phyloP scores from a whole-genome alignment of 2,888 invertebrate species.

The Apantesis nais region DNA sequence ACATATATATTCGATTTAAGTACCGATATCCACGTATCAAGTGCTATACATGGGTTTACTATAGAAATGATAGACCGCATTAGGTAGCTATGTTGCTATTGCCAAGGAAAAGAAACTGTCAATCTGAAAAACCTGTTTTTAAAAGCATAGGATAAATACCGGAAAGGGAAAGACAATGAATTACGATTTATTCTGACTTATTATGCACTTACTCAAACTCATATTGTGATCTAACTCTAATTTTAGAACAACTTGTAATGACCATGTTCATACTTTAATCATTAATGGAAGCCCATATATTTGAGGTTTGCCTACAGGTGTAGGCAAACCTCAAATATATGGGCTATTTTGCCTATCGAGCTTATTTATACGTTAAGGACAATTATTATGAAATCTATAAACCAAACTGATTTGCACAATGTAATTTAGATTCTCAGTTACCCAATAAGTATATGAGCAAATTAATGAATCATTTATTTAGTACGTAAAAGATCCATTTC shows the following conservation, averaged over 20 bases:
- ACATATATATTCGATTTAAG: neutral
- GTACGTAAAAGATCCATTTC: too few relatives aligned
- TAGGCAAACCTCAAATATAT: too few relatives aligned
- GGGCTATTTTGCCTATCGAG: neutral
- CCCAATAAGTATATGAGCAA: neutral
- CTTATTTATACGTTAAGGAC: neutral
- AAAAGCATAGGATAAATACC: neutral
- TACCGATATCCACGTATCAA: neutral
- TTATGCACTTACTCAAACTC: too few relatives aligned
- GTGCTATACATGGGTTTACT: neutral
- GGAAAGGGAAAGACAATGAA: neutral
- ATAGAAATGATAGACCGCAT: neutral
- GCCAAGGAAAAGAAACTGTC: neutral
- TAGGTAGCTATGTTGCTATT: neutral
- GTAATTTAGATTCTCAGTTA: too few relatives aligned
- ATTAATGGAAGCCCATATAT: neutral
- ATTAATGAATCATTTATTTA: neutral
- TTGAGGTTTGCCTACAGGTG: neutral
- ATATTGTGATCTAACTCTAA: neutral
- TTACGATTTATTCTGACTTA: neutral
- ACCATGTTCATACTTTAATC: neutral
- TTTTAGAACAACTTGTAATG: neutral
- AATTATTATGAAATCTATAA: neutral
- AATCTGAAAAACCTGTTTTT: neutral
- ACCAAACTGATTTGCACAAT: neutral